A percentile compares a stretch with the other conserved stretches of the same genome.
phyloP scores from a whole-genome alignment of 2,113 vertebrate genomes.

The rat (Rattus norvegicus) region DNA sequence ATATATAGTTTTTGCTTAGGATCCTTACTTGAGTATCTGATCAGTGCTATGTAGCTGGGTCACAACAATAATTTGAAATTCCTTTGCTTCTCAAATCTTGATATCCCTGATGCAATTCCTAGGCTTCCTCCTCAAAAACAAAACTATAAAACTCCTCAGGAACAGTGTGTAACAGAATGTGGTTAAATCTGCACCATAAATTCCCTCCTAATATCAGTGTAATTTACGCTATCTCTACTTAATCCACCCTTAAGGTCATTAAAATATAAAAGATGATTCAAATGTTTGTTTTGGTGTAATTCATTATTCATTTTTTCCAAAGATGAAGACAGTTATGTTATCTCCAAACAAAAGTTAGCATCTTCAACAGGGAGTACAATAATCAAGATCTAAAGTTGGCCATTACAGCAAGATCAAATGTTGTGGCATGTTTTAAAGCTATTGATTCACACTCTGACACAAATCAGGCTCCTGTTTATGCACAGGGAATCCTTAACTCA shows the following conservation, averaged over 20 bases:
- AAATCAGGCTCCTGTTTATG: constrained; percentile 83
- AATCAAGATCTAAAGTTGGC: constrained; percentile 68
- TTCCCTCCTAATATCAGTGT: constrained; percentile 34
- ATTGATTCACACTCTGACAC: constrained; percentile 84
- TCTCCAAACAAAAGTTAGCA: constrained; percentile 59
- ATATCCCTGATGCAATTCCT: constrained; percentile 69
- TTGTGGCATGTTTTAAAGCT: constrained; percentile 79
- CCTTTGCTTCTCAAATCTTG: constrained; percentile 21
- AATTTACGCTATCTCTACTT: constrained; percentile 45
- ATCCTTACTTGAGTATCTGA: constrained; percentile 20
- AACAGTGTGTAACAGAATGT: constrained; percentile 71
- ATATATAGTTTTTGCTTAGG: not conserved
- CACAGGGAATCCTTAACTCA: constrained; percentile 83
- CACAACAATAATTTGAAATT: constrained; percentile 53
- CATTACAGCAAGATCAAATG: constrained; percentile 82
- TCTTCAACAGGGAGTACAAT: constrained; percentile 68
- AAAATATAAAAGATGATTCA: constrained; percentile 66
- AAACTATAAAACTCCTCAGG: constrained; percentile 72
- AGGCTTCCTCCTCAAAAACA: constrained; percentile 64
- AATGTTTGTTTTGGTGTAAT: constrained; percentile 30
- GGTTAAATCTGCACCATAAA: constrained; percentile 68
- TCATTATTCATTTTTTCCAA: constrained; percentile 63
- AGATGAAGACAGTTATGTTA: constrained; percentile 54
- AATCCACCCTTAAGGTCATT: constrained; percentile 41
- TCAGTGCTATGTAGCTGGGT: constrained; percentile 37